These are phyloP conservation scores for Mesoligia furuncula DNA, from an alignment of 2,888 invertebrate species.

Conservation along the genomic window DNA sequence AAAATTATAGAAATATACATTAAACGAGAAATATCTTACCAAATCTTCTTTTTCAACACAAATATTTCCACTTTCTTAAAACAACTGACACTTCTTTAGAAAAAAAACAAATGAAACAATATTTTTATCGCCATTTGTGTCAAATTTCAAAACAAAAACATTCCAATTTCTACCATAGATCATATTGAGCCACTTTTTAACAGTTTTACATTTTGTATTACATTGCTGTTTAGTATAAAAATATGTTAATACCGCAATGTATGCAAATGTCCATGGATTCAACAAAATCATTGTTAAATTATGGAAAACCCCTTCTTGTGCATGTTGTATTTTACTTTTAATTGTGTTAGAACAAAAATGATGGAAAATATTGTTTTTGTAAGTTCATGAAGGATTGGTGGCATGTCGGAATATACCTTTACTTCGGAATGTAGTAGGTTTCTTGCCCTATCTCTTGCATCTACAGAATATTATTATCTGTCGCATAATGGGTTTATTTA, in stretches of 20 bases:
- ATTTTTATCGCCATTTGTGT: conserved; percentile 70
- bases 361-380: neutral
- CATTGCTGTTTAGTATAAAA: conserved; percentile 29
- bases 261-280: neutral
- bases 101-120: conserved; percentile 82
- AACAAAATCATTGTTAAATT: neutral
- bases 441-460: neutral
- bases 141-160: conserved; percentile 78
- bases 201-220: neutral
- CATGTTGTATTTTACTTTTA: neutral
- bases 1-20: conserved; percentile 45
- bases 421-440: neutral
- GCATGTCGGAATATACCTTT: neutral
- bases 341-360: neutral
- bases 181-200: conserved; percentile 27
- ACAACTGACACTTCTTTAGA: conserved; percentile 81
- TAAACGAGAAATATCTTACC: conserved; percentile 69
- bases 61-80: conserved; percentile 70
- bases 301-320: neutral
- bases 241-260: conserved; percentile 40
- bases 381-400: neutral
- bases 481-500: too few relatives aligned
- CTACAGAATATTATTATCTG: neutral
- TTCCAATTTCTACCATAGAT: conserved; percentile 65
- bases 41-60: conserved; percentile 64